Evolutionary conservation across 1,140 invertebrate species (phyloP).

Genomic region (Latrodectus geometricus): DNA sequence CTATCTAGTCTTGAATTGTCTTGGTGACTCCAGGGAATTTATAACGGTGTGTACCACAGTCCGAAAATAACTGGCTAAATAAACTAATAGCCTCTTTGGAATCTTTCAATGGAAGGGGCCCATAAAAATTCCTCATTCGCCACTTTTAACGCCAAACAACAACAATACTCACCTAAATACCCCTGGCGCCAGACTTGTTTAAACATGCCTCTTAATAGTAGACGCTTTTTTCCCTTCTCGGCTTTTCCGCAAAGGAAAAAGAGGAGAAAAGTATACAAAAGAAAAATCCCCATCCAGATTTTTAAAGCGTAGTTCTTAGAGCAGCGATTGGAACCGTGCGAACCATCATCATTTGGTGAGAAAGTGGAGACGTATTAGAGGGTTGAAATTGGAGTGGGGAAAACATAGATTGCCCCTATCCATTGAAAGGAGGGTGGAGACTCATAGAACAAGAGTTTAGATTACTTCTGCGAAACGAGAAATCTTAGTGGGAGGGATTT

Average conservation of each 20-base stretch:
- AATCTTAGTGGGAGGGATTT: too few relatives aligned
- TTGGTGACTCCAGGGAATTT: too few relatives aligned
- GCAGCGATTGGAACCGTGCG: neutral
- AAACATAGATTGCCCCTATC: conserved; percentile 7
- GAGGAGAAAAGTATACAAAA: neutral
- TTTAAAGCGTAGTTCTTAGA: neutral
- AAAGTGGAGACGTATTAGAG: conserved; percentile 1
- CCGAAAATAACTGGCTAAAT: too few relatives aligned
- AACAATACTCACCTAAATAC: conserved; percentile 1
- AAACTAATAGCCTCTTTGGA: too few relatives aligned
- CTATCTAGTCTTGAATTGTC: too few relatives aligned
- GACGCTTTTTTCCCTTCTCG: neutral
- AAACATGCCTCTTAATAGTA: conserved; percentile 1
- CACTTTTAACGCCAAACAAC: neutral
- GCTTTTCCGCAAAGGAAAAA: neutral
- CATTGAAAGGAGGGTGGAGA: neutral
- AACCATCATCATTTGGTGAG: conserved; percentile 4
- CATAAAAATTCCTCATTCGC: too few relatives aligned
- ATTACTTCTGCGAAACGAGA: too few relatives aligned
- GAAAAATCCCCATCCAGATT: neutral
- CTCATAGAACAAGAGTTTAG: too few relatives aligned
- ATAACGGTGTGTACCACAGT: too few relatives aligned
- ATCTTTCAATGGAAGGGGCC: too few relatives aligned
- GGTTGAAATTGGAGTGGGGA: conserved; percentile 1
- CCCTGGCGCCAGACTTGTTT: neutral